Base-by-base conservation (phyloP, 1,140 invertebrate genomes). In the Halesus radiatus region DNA sequence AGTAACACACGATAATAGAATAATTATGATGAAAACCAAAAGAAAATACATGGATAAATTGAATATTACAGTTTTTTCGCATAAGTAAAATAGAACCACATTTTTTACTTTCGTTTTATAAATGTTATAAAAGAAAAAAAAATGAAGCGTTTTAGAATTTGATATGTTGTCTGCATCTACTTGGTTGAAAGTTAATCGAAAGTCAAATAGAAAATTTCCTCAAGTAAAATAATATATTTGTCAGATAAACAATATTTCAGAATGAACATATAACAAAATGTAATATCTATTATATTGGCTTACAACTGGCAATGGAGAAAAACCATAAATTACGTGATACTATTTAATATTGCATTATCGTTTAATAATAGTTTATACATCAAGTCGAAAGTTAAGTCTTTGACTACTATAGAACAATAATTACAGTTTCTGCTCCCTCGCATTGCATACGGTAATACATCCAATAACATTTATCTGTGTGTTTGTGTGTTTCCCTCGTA, bases 1-100 rank as follows among this genome's bases (percentile, higher is more conserved):
- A 84, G 80, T 84, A 84, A 81, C 82, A 84, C 80, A 84, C 82
- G 76, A 80, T 81, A 80, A 83, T 83, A 83, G 82, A 78, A 81
- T 45, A 78, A 83, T 74, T 77, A 79, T 45, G 80, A 83, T 74
- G 79, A 79, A 76, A 79, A 82, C 72, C 79, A 72, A 83, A 78
- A 81, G 52, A 78, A 60, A 82, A 73, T 77, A 79, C 22, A 76
- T 81, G n/a, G n/a, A n/a, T n/a, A 53, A 18, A 29, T 29, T 58
- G 22, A 20, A 45, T 78, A 78, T 78, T 78, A 78, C 64, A 54
- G 13, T 53, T 64, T 77, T 20, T 64, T 13, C 18, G 3, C 10
- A 10, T 79, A 26, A 73, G 16, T 70, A 37, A 54, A 56, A 29
- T 15, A 78, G n/a, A 54, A 70, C 52, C 50, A 78, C 50, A 78